phyloP scores from a whole-genome alignment of 2,113 vertebrate genomes.

The Halichoeres trimaculatus region DNA sequence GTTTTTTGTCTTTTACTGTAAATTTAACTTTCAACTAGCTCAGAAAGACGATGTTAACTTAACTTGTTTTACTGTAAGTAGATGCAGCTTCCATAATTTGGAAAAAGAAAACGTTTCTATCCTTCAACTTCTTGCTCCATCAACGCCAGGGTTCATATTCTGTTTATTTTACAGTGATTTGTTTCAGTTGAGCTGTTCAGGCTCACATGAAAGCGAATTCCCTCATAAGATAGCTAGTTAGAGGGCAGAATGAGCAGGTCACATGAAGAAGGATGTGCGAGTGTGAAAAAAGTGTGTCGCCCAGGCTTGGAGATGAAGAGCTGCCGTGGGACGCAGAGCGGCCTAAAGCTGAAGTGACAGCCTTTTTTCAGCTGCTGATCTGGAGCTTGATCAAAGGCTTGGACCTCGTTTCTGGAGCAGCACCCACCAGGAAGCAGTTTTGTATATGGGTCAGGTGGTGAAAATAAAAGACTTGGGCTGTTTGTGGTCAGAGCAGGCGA shows the following conservation, averaged over 20 bases:
- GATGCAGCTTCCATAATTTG: constrained; percentile 45
- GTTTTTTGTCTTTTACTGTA: constrained; percentile 78
- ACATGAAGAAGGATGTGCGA: constrained; percentile 60
- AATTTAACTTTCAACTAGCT: constrained; percentile 58
- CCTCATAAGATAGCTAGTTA: constrained; percentile 25
- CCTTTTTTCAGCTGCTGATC: constrained; percentile 75
- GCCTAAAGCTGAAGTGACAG: constrained; percentile 76
- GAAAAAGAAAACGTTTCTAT: constrained; percentile 43
- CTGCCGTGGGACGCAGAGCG: constrained; percentile 69
- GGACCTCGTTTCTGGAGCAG: constrained; percentile 81
- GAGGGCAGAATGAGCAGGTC: constrained; percentile 49
- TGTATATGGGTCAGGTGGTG: constrained; percentile 83
- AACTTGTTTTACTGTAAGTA: constrained; percentile 33
- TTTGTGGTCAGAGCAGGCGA: constrained; percentile 59
- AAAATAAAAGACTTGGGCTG: constrained; percentile 63
- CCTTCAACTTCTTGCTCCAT: constrained; percentile 46
- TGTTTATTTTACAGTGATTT: constrained; percentile 41
- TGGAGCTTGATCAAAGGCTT: constrained; percentile 82
- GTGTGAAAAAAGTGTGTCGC: constrained; percentile 65
- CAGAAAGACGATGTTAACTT: constrained; percentile 37
- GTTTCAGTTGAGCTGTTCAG: constrained; percentile 53
- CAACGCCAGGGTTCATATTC: constrained; percentile 35
- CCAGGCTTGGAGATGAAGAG: constrained; percentile 67
- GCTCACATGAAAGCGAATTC: constrained; percentile 52
- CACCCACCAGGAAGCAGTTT: constrained; percentile 80